Evolutionary conservation across 1,140 invertebrate genomes (phyloP).

Genomic region (Drosophila ficusphila): DNA sequence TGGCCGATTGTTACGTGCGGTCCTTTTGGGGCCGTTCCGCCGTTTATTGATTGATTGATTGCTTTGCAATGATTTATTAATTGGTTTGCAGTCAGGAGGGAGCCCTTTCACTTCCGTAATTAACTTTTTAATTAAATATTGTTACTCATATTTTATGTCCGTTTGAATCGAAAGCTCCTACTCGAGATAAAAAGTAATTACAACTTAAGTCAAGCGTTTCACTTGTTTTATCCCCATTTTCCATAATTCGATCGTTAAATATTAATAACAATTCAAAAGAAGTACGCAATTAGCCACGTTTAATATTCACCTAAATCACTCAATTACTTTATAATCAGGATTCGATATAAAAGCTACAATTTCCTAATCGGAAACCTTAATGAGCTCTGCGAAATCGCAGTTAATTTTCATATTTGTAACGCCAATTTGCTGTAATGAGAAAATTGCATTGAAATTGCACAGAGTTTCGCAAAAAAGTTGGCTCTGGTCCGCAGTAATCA

Average conservation of each 20-base stretch:
- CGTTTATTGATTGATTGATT: slow-evolving; percentile 40
- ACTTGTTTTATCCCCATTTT: no score
- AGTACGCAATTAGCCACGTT: slow-evolving; percentile 1
- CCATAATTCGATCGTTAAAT: neutral
- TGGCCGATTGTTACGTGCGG: slow-evolving; percentile 15
- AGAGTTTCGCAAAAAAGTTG: neutral
- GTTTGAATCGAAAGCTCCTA: neutral
- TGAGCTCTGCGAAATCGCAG: slow-evolving; percentile 10
- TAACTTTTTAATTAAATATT: slow-evolving; percentile 6
- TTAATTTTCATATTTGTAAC: slow-evolving; percentile 29
- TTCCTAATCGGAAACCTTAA: slow-evolving; percentile 17
- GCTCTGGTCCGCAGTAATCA: slow-evolving; percentile 6
- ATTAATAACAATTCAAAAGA: neutral
- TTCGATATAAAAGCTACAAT: slow-evolving; percentile 9
- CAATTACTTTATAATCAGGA: slow-evolving; percentile 15
- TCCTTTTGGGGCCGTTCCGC: slow-evolving; percentile 1
- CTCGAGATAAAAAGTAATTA: no score
- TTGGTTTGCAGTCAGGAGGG: neutral
- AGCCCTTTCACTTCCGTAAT: neutral
- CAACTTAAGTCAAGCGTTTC: no score
- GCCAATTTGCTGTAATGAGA: slow-evolving; percentile 20
- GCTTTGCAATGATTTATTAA: slow-evolving; percentile 27
- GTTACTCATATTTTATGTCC: neutral
- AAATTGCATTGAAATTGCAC: slow-evolving; percentile 12
- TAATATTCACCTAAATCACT: slow-evolving; percentile 1